phyloP scores from a whole-genome alignment of 2,113 vertebrate species.

The Oplegnathus fasciatus region DNA sequence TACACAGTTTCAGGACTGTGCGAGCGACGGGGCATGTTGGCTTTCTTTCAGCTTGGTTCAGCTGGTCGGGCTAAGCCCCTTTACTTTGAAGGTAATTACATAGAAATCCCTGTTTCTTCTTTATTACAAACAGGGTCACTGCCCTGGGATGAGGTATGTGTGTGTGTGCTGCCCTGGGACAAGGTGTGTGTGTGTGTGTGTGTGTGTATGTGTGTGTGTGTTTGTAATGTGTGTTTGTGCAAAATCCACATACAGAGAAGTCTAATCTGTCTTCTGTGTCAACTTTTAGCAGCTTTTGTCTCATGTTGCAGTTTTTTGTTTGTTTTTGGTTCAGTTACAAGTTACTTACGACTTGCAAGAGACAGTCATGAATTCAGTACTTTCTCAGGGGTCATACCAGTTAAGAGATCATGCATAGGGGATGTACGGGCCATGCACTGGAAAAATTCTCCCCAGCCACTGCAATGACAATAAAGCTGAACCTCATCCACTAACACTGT shows the following conservation, averaged over 20 bases:
- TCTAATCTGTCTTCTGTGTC: not conserved
- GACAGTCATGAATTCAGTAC: not conserved
- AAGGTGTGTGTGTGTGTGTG: not conserved
- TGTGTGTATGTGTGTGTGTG: not conserved
- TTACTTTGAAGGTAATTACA: conserved; percentile 58
- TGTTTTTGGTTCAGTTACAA: not conserved
- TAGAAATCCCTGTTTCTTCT: conserved; percentile 40
- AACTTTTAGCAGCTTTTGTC: not conserved
- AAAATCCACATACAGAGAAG: not conserved
- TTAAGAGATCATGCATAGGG: not conserved
- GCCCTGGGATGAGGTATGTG: conserved; percentile 5
- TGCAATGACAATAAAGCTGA: too few relatives aligned
- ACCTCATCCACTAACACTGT: too few relatives aligned
- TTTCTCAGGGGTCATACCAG: not conserved
- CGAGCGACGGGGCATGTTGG: conserved; percentile 34
- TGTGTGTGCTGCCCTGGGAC: not conserved
- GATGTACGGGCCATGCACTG: too few relatives aligned
- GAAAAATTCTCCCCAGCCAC: not conserved
- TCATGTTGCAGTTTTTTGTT: not conserved
- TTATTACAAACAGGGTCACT: conserved; percentile 62
- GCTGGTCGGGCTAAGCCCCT: conserved; percentile 3
- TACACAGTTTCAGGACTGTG: conserved; percentile 20
- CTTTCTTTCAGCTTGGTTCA: conserved; percentile 27
- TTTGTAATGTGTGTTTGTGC: not conserved
- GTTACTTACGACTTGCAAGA: not conserved